Base-by-base conservation (phyloP, 2,888 invertebrate species). In the Lingula anatina region DNA sequence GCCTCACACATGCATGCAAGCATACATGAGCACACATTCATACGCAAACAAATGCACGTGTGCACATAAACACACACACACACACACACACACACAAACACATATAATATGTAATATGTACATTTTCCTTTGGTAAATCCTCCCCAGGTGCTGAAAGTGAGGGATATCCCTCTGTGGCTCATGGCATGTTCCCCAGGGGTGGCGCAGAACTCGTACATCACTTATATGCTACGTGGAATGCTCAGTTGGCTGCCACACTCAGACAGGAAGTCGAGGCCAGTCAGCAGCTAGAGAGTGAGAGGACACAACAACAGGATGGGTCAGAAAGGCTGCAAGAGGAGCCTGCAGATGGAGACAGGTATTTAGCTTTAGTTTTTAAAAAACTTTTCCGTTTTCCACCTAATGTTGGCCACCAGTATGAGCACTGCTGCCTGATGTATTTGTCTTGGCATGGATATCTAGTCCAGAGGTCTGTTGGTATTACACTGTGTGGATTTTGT, bases 141-240 rank as follows among this genome's bases (percentile, higher is more conserved):
- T 20, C 81, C 56, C 77, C 80, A 79, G 94, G 92, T 44, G 91
- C 93, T 7, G 86, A 89, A 75, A 82, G 84, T 0, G 80, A 85
- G 24, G 91, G 91, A 1, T 88, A 88, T 68, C 89, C 91, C 2
- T 85, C 87, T 21, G 82, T 89, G 21, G 83, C 85, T 45, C 91
- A 92, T 70, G 90, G 91, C 3, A 80, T 94, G 77, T 92, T 93
- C 74, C 85, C 87, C 0, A 83, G 85, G 62, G 90, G 89, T 24
- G 90, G 89, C 18, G 87, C 86, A 12, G 90, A 91, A 65, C 81
- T 94, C 23, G 62, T 73, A 4, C 63, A 67, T 48, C 86, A 86
- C 76, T 93, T 92, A 74, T 88, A 90, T 75, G 79, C 83, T 36
- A 83, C 80, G 57, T 88, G 88, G 63, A 93, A 93, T 78, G 79